Conservation (phyloP, 1,140 invertebrate species). For the Aphis gossypii region DNA sequence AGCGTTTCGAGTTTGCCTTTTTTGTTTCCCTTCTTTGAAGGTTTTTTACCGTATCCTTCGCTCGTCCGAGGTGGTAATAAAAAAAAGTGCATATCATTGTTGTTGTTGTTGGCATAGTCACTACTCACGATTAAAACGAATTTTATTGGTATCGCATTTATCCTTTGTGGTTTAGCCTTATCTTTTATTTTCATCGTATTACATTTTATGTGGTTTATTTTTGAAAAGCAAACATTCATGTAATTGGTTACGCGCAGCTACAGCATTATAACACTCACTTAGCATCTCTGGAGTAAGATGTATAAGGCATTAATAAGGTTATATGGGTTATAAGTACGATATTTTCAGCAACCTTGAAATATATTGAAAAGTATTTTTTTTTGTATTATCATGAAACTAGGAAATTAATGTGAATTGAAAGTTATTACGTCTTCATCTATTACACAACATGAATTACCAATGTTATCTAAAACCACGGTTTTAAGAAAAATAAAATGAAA, state of each 20-base stretch:
- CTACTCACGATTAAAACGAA: slow-evolving; percentile 21
- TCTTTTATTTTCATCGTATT: neutral
- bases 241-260: neutral
- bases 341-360: neutral
- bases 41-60: neutral
- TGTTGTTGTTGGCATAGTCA: neutral
- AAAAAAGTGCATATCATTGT: neutral
- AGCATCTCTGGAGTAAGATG: neutral
- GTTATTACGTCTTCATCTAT: neutral
- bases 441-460: no score
- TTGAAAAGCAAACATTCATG: neutral
- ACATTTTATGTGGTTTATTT: neutral
- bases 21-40: neutral
- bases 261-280: neutral
- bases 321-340: neutral
- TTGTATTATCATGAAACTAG: neutral
- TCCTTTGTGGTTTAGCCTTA: neutral
- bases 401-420: neutral
- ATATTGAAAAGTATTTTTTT: neutral
- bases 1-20: neutral
- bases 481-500: neutral
- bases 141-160: neutral
- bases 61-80: neutral
- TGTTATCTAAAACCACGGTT: neutral
- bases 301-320: no score